phyloP scores from a whole-genome alignment of 2,797 vertebrate genomes.

The Falco berigora region DNA sequence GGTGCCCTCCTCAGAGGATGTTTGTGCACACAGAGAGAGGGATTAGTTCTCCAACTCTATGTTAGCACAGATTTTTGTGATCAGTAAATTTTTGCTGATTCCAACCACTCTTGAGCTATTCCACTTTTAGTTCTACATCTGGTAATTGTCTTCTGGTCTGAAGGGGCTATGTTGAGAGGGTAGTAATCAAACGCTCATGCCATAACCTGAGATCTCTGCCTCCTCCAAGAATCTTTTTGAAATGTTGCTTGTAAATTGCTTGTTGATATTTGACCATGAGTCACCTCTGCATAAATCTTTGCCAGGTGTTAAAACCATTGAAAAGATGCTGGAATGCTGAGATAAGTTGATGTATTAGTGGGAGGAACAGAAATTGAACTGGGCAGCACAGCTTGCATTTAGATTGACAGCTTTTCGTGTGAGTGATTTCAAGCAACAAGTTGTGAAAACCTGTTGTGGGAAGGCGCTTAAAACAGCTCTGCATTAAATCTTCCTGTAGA shows the following conservation, averaged over 20 bases:
- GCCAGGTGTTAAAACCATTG: not conserved
- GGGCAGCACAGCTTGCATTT: not conserved
- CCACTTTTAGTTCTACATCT: not conserved
- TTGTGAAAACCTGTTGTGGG: slow-evolving; percentile 21
- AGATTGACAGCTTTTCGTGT: not conserved
- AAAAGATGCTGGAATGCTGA: not conserved
- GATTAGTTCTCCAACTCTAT: not conserved
- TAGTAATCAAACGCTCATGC: not conserved
- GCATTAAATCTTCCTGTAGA: not conserved
- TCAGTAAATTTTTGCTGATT: not conserved
- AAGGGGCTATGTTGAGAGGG: not conserved
- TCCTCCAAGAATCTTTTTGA: not conserved
- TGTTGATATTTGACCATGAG: slow-evolving; percentile 6
- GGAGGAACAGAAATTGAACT: not conserved
- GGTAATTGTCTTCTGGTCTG: not conserved
- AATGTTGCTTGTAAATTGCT: not conserved
- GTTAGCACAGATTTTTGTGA: not conserved
- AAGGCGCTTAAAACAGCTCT: slow-evolving; percentile 42
- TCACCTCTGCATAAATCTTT: not conserved
- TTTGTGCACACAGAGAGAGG: not conserved
- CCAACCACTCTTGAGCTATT: not conserved
- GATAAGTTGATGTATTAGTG: not conserved
- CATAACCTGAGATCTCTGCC: not conserved
- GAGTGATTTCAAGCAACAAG: slow-evolving; percentile 26
- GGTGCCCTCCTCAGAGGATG: not conserved